Base-by-base conservation (phyloP, 2,113 vertebrate species). In the Sebastes fasciatus region DNA sequence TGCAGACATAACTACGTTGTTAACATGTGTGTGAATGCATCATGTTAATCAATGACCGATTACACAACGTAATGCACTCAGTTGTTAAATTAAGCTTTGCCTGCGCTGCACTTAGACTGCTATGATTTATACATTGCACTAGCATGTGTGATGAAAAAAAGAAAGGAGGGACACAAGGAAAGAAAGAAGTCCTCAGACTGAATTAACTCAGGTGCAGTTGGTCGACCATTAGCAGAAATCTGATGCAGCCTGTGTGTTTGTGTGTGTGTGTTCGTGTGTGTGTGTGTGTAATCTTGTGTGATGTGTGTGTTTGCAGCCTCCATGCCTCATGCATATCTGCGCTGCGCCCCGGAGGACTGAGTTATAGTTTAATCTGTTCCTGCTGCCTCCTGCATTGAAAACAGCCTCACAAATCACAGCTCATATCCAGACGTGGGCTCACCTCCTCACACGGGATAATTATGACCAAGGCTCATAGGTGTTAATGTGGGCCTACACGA, bases 361-460 rank as follows among this genome's bases (percentile, higher is more conserved):
- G 72, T 86, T 90, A 86, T 86, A 4, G 89, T 82, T 82, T 80
- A 86, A 79, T 86, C 74, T 86, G 61, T 21, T 78, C 45, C 77
- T 80, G 64, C 77, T 67, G 72, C 82, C 60, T 83, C 68, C 79
- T 74, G 77, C 86, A 73, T 79, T 57, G 74, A 83, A 86, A 86
- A 81, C 74, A 72, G 49, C 49, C 71, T 76, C 81, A 77, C 89
- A 88, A 88, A 88, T 88, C 83, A 86, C 49, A 67, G 40, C 54
- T 0, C 48, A 34, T 0, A 79, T 60, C 57, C 51, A 61, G 63
- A 21, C 7, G 12, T 68, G 34, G 11, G 51, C 55, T 65, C 72
- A 34, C 46, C 4, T 42, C n/a, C 40, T 48, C 74, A 26, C 68
- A 49, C 65, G 48, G 21, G 58, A 49, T 4, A 62, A 16, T 58